Base-by-base conservation (phyloP, 2,113 vertebrate species). In the Zosterops japonicus region DNA sequence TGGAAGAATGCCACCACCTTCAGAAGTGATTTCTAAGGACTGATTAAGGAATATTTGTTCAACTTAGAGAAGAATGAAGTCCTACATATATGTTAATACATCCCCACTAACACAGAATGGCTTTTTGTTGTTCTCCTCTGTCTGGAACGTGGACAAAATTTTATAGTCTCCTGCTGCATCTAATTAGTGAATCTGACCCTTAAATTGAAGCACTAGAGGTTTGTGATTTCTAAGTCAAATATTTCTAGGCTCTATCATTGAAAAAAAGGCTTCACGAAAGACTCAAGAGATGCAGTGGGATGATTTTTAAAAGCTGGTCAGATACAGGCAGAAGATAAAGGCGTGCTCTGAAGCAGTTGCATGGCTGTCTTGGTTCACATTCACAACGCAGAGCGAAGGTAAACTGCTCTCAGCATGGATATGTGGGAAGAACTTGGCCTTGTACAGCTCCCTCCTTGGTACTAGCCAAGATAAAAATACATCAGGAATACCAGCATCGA, bases 401-500 rank as follows among this genome's bases (percentile, higher is more conserved):
- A 96, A 93, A 93, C 74, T 94, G 76, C 90, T 71, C 93, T 96
- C 88, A 87, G 29, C 80, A 59, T 11, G 27, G 90, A 49, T 96
- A 67, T 78, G 90, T 95, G 94, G 94, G 93, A 96, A 96, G 92
- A 95, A 91, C 77, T 95, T 96, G 93, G 93, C 95, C 90, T 94
- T 86, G 65, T 41, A 49, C 49, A 90, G 83, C 90, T 96, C 80
- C 95, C 61, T 93, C 85, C 89, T 83, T 92, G 83, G 90, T 94
- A 90, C 92, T 93, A 95, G 94, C 93, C 90, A 94, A 96, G 95
- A 94, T 97, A 93, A 97, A 97, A 97, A 95, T 93, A 97, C 53
- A 75, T 68, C 80, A 93, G 83, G 88, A 90, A 90, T 96, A 96
- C 94, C 92, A 92, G 88, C 90, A 94, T 94, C 94, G 64, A 95